Conservation (phyloP, 2,888 invertebrate genomes). For the Tachina grossa region DNA sequence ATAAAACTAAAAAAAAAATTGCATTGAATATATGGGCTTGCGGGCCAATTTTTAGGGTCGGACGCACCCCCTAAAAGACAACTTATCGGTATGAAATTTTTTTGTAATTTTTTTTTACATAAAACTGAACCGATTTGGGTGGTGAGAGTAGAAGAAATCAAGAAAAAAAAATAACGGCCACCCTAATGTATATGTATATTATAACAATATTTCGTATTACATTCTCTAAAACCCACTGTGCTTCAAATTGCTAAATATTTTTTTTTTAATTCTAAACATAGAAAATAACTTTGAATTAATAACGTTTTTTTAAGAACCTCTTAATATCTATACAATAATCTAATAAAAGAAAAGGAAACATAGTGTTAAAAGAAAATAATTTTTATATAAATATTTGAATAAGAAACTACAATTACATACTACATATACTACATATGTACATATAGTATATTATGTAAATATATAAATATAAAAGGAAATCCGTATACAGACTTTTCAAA, state of each 20-base stretch:
- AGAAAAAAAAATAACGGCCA: no score
- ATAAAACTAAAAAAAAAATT: no score
- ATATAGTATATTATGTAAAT: no score
- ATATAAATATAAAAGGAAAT: slow-evolving; percentile 11
- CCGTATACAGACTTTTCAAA: slow-evolving; percentile 15
- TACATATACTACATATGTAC: no score
- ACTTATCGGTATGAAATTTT: no score
- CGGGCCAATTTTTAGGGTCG: no score
- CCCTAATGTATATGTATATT: no score
- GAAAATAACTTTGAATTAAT: slow-evolving; percentile 1
- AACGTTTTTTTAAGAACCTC: background rate
- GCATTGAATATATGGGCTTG: no score
- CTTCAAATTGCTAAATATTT: background rate
- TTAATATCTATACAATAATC: background rate
- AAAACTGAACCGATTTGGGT: no score
- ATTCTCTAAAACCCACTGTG: slow-evolving; percentile 21
- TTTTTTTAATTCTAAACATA: background rate
- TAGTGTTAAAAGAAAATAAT: background rate
- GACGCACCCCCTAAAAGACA: no score
- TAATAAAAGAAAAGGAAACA: background rate
- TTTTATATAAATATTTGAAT: slow-evolving; percentile 12
- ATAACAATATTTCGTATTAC: background rate
- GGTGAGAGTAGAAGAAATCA: no score
- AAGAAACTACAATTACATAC: background rate
- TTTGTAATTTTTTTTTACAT: no score